These are phyloP conservation scores for Cryptus viduatorius DNA, from an alignment of 2,888 invertebrate species.

Conservation along the genomic window DNA sequence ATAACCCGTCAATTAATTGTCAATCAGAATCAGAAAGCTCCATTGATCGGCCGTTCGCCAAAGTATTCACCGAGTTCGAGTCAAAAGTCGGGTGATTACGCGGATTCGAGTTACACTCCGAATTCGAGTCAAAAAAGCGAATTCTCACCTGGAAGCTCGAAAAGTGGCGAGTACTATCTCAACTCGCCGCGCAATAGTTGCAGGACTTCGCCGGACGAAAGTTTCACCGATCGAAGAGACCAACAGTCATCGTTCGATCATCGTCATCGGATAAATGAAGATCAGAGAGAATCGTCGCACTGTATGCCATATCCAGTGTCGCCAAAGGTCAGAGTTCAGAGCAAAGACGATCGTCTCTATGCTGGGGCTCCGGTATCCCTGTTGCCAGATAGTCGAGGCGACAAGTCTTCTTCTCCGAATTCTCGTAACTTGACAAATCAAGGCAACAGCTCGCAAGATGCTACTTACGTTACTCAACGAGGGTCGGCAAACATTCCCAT, in stretches of 20 bases:
- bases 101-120: constrained; percentile 81
- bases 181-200: constrained; percentile 76
- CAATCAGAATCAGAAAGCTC: constrained; percentile 75
- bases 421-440: constrained; percentile 45
- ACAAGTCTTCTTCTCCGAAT: constrained; percentile 49
- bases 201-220: constrained; percentile 74
- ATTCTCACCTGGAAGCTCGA: constrained; percentile 82
- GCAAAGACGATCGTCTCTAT: constrained; percentile 75
- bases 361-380: constrained; percentile 74
- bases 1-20: constrained; percentile 77
- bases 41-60: constrained; percentile 73
- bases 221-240: constrained; percentile 64
- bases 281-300: constrained; percentile 47
- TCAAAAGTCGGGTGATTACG: constrained; percentile 81
- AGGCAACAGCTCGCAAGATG: constrained; percentile 60
- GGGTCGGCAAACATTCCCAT: constrained; percentile 73
- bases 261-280: constrained; percentile 24
- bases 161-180: constrained; percentile 82
- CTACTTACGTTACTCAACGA: constrained; percentile 60
- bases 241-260: constrained; percentile 39
- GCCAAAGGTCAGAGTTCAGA: constrained; percentile 71
- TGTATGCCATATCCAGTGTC: constrained; percentile 68
- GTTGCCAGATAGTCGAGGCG: constrained; percentile 50
- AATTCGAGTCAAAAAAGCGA: constrained; percentile 83
- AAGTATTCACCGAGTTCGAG: constrained; percentile 82